phyloP scores from a whole-genome alignment of 2,888 invertebrate genomes.

The Drosophila incognita region DNA sequence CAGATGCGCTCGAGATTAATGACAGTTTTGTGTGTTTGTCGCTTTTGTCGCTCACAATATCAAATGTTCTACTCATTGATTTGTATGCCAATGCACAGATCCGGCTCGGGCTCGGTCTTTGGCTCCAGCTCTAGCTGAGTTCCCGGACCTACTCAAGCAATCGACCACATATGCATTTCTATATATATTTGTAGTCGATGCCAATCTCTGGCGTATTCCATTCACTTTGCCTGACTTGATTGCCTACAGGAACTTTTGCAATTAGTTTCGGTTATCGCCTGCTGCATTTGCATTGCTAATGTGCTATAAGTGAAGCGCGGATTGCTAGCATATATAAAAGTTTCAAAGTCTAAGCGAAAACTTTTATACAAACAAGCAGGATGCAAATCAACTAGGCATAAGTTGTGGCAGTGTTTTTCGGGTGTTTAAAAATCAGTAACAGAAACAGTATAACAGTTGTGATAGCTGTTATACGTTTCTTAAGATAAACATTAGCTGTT shows the following conservation, averaged over 20 bases:
- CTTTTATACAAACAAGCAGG: slow-evolving; percentile 11
- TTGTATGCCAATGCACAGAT: slow-evolving; percentile 66
- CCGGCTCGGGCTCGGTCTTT: slow-evolving; percentile 66
- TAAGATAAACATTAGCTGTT: neutral
- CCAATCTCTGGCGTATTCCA: slow-evolving; percentile 25
- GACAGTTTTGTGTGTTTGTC: slow-evolving; percentile 5
- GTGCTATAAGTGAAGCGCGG: slow-evolving; percentile 23
- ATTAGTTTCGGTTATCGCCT: slow-evolving; percentile 69
- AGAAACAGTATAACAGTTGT: slow-evolving; percentile 3
- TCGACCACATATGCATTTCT: slow-evolving; percentile 15
- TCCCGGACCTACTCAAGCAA: slow-evolving; percentile 66
- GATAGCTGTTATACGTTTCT: slow-evolving; percentile 14
- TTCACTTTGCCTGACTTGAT: slow-evolving; percentile 45
- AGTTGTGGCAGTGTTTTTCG: neutral
- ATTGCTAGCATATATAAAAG: slow-evolving; percentile 24
- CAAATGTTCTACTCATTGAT: slow-evolving; percentile 54
- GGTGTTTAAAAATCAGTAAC: neutral
- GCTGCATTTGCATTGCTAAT: slow-evolving; percentile 68
- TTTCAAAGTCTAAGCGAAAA: neutral
- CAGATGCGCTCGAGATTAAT: neutral
- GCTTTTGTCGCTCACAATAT: slow-evolving; percentile 41
- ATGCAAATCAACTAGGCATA: neutral
- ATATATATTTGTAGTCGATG: neutral
- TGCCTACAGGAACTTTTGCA: slow-evolving; percentile 80
- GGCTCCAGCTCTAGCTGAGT: slow-evolving; percentile 52